phyloP scores from a whole-genome alignment of 2,113 vertebrate genomes.

The Etia nguti region DNA sequence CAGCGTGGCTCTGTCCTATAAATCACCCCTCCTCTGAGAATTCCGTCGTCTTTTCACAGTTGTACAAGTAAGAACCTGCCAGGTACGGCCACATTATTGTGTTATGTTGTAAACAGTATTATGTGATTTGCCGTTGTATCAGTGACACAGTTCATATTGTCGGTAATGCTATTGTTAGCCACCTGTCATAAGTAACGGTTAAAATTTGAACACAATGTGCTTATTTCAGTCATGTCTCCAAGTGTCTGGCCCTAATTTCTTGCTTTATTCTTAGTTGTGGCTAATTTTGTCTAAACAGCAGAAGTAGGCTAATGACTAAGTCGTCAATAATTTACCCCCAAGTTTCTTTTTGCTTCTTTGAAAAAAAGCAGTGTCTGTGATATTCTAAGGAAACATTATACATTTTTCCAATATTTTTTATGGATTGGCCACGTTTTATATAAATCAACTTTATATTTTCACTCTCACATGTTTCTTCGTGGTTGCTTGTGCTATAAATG shows the following conservation, averaged over 20 bases:
- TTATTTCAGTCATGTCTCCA: slow-evolving; percentile 9
- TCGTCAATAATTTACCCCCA: slow-evolving; percentile 51
- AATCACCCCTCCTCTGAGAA: slow-evolving; percentile 44
- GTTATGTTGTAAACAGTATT: not conserved
- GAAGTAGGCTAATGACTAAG: slow-evolving; percentile 53
- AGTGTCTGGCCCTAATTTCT: slow-evolving; percentile 37
- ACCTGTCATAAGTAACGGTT: not conserved
- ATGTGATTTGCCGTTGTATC: not conserved
- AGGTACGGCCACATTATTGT: not conserved
- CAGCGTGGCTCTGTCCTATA: slow-evolving; percentile 25
- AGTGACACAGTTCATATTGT: not conserved
- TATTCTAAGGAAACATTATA: not conserved
- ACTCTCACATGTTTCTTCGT: not conserved
- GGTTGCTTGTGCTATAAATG: slow-evolving; percentile 24
- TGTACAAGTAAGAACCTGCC: not conserved
- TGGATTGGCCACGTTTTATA: not conserved
- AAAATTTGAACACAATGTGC: not conserved
- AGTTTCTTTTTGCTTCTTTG: not conserved
- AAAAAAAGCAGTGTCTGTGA: not conserved
- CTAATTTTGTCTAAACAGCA: slow-evolving; percentile 45
- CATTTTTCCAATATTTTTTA: not conserved
- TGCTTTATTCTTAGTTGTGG: slow-evolving; percentile 39
- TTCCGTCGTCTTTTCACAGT: not conserved
- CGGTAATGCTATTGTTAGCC: not conserved
- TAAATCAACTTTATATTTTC: not conserved